Base-by-base conservation (phyloP, 2,797 vertebrate genomes). In the Aratinga solstitialis region DNA sequence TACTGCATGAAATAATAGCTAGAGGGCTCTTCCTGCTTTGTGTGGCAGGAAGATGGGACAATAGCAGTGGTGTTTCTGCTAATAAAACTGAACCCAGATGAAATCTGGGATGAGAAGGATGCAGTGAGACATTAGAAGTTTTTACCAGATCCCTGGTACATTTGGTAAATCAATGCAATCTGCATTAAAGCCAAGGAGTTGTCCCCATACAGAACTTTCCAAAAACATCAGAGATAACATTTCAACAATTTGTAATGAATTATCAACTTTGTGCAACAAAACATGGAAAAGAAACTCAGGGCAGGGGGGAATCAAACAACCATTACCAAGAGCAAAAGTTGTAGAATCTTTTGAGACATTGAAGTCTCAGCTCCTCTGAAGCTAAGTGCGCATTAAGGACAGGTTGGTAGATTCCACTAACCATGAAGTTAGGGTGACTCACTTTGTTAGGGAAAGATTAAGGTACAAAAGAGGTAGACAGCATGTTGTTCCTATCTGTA, bases 131-230 rank as follows among this genome's bases (percentile, higher is more conserved):
- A 88, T 90, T 90, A 50, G 32, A 87, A 56, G 32, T 36, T 91
- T 81, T 69, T 80, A 30, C 73, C 72, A 74, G 8, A 32, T 58
- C 67, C 91, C 67, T 54, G 71, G 32, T 75, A 18, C 40, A 75
- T 87, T 86, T 69, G 38, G 47, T 88, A 91, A 86, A 95, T 83
- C 61, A 86, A 5, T 83, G 43, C 58, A 79, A 66, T 75, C 45
- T 77, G 20, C 65, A 45, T 16, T 42, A 73, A 94, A 94, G 34
- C 22, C 50, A 72, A 75, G 13, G 90, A 19, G 4, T 45, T 88
- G 50, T 90, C 72, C n/a, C 69, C 22, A 22, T 51, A 26, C 21
- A 82, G 30, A 59, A 26, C 56, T 75, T 88, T 43, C 51, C 42
- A 72, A 36, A 58, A 90, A 66, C 30, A 42, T 34, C 43, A 61